Conservation (phyloP, 2,888 invertebrate species). For the Ceriagrion tenellum region DNA sequence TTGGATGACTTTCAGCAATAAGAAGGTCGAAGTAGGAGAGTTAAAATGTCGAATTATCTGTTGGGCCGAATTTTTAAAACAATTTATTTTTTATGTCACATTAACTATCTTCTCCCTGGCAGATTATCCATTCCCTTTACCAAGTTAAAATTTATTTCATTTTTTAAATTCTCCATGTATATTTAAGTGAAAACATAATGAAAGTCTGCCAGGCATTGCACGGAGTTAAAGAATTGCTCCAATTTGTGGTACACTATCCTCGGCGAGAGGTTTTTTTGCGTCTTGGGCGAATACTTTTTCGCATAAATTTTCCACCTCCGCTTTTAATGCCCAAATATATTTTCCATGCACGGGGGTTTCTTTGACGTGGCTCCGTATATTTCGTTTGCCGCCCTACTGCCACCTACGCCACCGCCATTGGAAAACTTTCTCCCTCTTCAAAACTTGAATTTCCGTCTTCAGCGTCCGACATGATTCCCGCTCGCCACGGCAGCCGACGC, state of each 20-base stretch:
- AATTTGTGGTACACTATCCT: background rate
- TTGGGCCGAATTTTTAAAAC: no score
- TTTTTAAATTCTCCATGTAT: no score
- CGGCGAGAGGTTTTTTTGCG: background rate
- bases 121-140: no score
- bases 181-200: no score
- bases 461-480: background rate
- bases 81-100: no score
- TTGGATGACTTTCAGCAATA: no score
- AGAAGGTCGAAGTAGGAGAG: no score
- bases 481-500: background rate
- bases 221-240: no score
- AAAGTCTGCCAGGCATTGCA: no score
- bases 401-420: background rate
- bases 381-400: background rate
- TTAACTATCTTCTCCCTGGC: no score
- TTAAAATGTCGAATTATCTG: no score
- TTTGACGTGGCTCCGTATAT: background rate
- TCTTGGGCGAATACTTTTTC: background rate
- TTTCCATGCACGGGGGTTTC: background rate
- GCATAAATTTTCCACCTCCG: background rate
- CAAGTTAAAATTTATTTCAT: no score
- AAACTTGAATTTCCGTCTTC: conserved; percentile 41
- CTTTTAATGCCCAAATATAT: conserved; percentile 25
- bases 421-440: conserved; percentile 36